Conservation (phyloP, 2,888 invertebrate genomes). For the Folsomia candida region DNA sequence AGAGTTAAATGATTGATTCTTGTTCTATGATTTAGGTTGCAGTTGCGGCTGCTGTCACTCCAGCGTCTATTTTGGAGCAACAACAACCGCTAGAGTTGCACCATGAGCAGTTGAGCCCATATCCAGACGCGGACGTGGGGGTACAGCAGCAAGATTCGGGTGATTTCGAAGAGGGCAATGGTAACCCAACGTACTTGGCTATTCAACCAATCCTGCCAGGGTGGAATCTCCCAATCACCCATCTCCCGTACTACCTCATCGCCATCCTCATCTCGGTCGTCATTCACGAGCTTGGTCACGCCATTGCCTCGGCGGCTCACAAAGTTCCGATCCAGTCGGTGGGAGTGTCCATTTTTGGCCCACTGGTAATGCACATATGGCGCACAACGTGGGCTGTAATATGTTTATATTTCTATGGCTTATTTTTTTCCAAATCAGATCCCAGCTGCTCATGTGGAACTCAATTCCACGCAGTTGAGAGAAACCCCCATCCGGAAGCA, state of each 20-base stretch:
- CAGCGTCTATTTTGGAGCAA: conserved; percentile 36
- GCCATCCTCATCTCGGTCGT: conserved; percentile 50
- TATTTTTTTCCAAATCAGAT: too few species aligned
- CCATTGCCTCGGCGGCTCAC: conserved; percentile 48
- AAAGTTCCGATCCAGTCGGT: conserved; percentile 48
- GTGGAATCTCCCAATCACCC: conserved; percentile 48
- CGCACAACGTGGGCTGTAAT: conserved; percentile 16
- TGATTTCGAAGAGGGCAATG: background rate
- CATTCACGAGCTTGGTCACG: conserved; percentile 49
- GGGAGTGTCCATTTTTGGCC: conserved; percentile 49
- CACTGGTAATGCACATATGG: too few species aligned
- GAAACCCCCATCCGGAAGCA: conserved; percentile 47
- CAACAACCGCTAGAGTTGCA: conserved; percentile 45
- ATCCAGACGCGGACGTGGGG: conserved; percentile 47
- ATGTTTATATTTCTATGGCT: background rate
- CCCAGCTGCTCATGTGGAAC: conserved; percentile 46
- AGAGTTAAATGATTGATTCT: background rate
- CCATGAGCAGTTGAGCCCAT: conserved; percentile 38
- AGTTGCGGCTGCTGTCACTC: conserved; percentile 45
- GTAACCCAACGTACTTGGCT: conserved; percentile 39
- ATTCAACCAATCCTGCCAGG: conserved; percentile 49
- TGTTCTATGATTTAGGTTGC: conserved; percentile 30
- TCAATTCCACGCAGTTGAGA: conserved; percentile 46
- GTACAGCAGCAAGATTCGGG: background rate
- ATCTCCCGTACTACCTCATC: conserved; percentile 49